These are phyloP conservation scores for Erebia palarica DNA, from an alignment of 2,888 invertebrate genomes.

Conservation along the genomic window DNA sequence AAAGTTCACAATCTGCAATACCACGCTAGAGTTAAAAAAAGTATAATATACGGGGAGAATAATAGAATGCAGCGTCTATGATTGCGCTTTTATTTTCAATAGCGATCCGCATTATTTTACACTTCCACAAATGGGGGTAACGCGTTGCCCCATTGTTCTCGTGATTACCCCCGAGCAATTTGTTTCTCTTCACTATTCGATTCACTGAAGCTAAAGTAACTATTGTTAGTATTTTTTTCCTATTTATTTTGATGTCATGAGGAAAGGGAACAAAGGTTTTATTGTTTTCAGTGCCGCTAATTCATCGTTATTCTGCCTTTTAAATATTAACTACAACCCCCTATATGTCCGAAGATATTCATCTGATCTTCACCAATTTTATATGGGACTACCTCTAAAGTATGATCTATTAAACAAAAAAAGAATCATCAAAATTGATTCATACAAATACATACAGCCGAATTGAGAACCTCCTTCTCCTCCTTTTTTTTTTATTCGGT, in stretches of 20 bases:
- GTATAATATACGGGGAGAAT: conserved; percentile 9
- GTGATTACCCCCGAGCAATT: conserved; percentile 27
- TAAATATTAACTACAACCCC: conserved; percentile 18
- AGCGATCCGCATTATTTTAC: conserved; percentile 25
- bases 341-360: too few relatives aligned
- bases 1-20: not conserved
- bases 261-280: conserved; percentile 14
- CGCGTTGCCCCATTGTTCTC: conserved; percentile 21
- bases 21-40: not conserved
- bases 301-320: conserved; percentile 8
- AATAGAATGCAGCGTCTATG: conserved; percentile 26
- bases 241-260: conserved; percentile 2
- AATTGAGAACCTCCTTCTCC: too few relatives aligned
- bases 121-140: conserved; percentile 27
- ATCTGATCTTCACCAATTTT: too few relatives aligned
- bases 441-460: too few relatives aligned
- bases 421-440: too few relatives aligned
- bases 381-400: too few relatives aligned
- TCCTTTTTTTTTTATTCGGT: too few relatives aligned
- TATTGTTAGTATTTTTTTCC: conserved; percentile 12
- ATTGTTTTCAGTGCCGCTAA: conserved; percentile 13
- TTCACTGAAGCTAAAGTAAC: conserved; percentile 15
- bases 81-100: conserved; percentile 26
- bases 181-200: conserved; percentile 25
- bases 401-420: too few relatives aligned